These are phyloP conservation scores for Circaetus cinerascens DNA, from an alignment of 2,113 vertebrate species.

Conservation along the genomic window DNA sequence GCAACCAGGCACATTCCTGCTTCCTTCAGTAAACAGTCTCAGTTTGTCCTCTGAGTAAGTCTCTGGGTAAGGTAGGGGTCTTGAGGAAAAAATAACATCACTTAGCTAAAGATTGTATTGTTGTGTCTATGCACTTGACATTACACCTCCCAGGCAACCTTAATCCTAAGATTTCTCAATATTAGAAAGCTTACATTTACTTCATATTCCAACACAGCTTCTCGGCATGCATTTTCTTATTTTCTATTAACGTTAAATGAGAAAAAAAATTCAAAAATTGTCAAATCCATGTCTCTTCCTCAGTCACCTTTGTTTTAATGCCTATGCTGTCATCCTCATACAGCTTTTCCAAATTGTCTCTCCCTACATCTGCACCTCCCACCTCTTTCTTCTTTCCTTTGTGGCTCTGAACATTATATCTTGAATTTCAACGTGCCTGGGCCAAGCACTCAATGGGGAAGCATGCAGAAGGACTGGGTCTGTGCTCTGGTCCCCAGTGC, in stretches of 20 bases:
- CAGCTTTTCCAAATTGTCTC: background rate
- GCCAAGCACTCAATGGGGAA: background rate
- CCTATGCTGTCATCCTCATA: background rate
- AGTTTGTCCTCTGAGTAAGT: background rate
- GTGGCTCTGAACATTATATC: background rate
- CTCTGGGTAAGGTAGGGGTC: background rate
- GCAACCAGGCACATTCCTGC: background rate
- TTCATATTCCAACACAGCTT: background rate
- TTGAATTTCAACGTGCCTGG: background rate
- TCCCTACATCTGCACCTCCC: background rate
- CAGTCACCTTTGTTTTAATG: background rate
- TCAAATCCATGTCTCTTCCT: background rate
- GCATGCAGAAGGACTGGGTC: background rate
- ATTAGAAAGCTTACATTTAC: background rate
- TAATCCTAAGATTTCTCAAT: background rate
- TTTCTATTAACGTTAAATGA: background rate
- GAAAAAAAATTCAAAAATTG: background rate
- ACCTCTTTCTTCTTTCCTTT: background rate
- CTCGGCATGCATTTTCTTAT: background rate
- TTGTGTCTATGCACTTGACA: background rate
- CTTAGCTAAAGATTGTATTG: background rate
- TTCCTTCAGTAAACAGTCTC: background rate
- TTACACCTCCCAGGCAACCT: background rate
- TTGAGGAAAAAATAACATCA: background rate
- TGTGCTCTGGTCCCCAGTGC: background rate